These are phyloP conservation scores for Caenorhabditis latens DNA, from an alignment of 1,140 invertebrate species.

Conservation along the genomic window DNA sequence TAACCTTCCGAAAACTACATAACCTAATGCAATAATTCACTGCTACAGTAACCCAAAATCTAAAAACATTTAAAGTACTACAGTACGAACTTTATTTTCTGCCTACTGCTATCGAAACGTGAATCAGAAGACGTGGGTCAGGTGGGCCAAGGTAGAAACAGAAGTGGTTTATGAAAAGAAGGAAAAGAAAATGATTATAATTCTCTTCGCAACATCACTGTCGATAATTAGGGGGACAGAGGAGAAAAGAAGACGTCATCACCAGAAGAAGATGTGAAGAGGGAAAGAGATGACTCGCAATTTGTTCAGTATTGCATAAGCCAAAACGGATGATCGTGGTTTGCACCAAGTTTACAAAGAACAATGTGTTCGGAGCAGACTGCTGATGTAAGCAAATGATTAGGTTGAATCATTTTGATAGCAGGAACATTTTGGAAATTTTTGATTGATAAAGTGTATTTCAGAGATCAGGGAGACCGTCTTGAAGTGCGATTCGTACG, in stretches of 20 bases:
- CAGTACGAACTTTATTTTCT: background rate
- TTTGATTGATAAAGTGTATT: too few relatives aligned
- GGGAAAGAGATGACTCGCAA: background rate
- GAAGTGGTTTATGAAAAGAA: too few relatives aligned
- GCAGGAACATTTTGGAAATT: too few relatives aligned
- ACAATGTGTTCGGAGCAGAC: background rate
- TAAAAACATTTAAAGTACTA: background rate
- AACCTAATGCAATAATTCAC: too few relatives aligned
- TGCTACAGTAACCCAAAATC: background rate
- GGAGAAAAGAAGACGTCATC: background rate
- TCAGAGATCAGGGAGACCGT: too few relatives aligned
- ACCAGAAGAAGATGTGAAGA: background rate
- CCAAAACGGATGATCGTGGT: background rate
- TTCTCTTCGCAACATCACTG: background rate
- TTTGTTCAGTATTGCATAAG: constrained; percentile 48
- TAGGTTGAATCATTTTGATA: too few relatives aligned
- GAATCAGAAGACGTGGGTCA: constrained; percentile 13
- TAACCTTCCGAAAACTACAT: too few relatives aligned
- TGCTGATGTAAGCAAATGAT: background rate
- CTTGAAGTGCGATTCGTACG: too few relatives aligned
- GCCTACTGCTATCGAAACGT: background rate
- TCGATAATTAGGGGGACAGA: background rate
- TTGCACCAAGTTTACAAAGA: background rate
- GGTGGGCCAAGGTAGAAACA: background rate
- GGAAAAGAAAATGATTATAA: constrained; percentile 2